Base-by-base conservation (phyloP, 2,888 invertebrate species). In the Galeruca laticollis region DNA sequence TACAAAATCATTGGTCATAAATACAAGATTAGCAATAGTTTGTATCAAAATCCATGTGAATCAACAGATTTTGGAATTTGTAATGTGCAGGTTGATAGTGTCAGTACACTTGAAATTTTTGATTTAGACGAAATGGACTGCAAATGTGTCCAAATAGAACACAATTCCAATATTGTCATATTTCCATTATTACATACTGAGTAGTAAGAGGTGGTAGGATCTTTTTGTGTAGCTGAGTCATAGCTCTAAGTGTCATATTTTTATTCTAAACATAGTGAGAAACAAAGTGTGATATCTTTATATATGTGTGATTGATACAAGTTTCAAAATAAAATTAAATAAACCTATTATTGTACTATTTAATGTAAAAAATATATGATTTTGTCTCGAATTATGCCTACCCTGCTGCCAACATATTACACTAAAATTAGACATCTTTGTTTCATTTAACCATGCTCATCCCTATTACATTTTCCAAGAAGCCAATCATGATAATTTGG, bases 11-110 rank as follows among this genome's bases (percentile, higher is more conserved):
- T 62, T 62, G 62, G 18, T n/a, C 31, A 31, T 13, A 65, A 65
- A 26, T 57, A 51, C 57, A 43, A 37, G 21, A n/a, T 40, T 31
- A 11, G 5, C 13, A 56, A 18, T 18, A 57, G 57, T 65, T 47
- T 65, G 13, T 65, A 59, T 59, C 43, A 26, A 26, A 33, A 57
- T 65, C 59, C 43, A 49, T 59, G 65, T 47, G 47, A 65, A 65
- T 65, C 65, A 59, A 43, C 59, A 57, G 43, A 57, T 21, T 51
- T 57, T 18, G 43, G 57, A 43, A 65, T 65, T 40, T 35, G 20
- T 56, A 56, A 56, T 20, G 56, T 65, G 13, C 35, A 37, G 15
- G 56, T 56, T 26, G 56, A 65, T 43, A n/a, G 20, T 56, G 18
- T 57, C 9, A 20, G 51, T 26, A n/a, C 62, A 26, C 62, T 62